Evolutionary conservation across 2,888 invertebrate genomes (phyloP).

Genomic region (Lissonota sp.): DNA sequence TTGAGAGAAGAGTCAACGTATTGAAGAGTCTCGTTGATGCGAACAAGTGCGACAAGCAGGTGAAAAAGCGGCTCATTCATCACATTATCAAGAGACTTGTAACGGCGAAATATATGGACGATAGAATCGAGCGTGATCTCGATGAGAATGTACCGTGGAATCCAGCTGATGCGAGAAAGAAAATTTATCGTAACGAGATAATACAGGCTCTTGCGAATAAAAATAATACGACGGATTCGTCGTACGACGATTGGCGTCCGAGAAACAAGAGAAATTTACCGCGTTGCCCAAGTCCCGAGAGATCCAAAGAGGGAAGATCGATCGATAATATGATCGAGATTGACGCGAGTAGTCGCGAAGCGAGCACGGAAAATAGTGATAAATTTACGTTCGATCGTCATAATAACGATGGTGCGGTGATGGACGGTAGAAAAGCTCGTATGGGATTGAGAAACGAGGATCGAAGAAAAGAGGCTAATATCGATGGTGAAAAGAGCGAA

Average conservation of each 20-base stretch:
- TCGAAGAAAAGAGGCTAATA: slow-evolving; percentile 71
- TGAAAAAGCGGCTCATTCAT: slow-evolving; percentile 88
- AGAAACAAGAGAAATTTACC: slow-evolving; percentile 66
- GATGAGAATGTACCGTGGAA: slow-evolving; percentile 83
- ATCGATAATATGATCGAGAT: slow-evolving; percentile 72
- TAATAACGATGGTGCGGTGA: slow-evolving; percentile 78
- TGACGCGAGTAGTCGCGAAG: slow-evolving; percentile 55
- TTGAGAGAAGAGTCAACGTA: slow-evolving; percentile 87
- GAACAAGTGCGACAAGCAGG: slow-evolving; percentile 86
- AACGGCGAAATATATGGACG: slow-evolving; percentile 86
- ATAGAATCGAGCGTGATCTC: slow-evolving; percentile 82
- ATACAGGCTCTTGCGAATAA: slow-evolving; percentile 79
- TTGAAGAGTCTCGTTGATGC: slow-evolving; percentile 86
- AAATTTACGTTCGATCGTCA: slow-evolving; percentile 80
- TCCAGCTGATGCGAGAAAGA: slow-evolving; percentile 80
- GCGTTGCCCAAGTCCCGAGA: slow-evolving; percentile 58
- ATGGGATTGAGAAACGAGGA: slow-evolving; percentile 80
- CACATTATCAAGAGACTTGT: slow-evolving; percentile 87
- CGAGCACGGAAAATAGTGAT: slow-evolving; percentile 74
- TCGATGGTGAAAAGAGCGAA: slow-evolving; percentile 78
- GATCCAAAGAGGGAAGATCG: slow-evolving; percentile 69
- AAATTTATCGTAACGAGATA: slow-evolving; percentile 79
- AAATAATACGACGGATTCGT: slow-evolving; percentile 77
- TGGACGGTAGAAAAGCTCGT: slow-evolving; percentile 81
- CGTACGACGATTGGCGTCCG: slow-evolving; percentile 79